Percentiles rank a stretch among this genome's conserved stretches.
These are phyloP conservation scores for Deroptyus accipitrinus DNA, from an alignment of 2,113 vertebrate genomes.

Conservation along the genomic window DNA sequence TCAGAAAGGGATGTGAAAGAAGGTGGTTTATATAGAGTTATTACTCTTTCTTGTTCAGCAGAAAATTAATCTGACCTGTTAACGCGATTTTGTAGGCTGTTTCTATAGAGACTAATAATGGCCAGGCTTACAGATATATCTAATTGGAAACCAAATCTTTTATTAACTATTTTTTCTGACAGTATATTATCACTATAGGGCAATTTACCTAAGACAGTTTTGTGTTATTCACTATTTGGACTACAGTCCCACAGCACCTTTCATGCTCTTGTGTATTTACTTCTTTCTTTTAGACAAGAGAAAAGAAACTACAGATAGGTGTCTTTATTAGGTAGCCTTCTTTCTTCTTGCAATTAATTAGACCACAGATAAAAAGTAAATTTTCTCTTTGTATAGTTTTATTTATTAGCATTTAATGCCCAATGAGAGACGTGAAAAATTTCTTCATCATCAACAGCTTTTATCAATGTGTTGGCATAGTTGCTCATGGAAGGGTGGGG, in stretches of 20 bases:
- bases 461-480: not conserved
- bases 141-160: constrained; percentile 53
- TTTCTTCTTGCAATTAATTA: not conserved
- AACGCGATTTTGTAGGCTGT: constrained; percentile 63
- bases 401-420: not conserved
- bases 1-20: constrained; percentile 57
- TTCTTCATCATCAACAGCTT: not conserved
- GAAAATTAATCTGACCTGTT: constrained; percentile 68
- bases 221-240: constrained; percentile 13
- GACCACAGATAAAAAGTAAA: not conserved
- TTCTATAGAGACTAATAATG: constrained; percentile 67
- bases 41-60: constrained; percentile 71
- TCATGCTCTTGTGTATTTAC: constrained; percentile 6
- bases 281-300: constrained; percentile 14
- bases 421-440: not conserved
- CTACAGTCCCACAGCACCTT: not conserved
- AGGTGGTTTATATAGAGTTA: constrained; percentile 68
- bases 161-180: constrained; percentile 20
- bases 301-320: not conserved
- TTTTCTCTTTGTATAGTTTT: not conserved
- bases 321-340: constrained; percentile 1
- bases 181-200: not conserved
- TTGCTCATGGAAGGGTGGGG: not conserved
- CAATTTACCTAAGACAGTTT: constrained; percentile 23
- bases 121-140: constrained; percentile 36